phyloP scores from a whole-genome alignment of 2,888 invertebrate genomes.

The Pycnomerus fuliginosus region DNA sequence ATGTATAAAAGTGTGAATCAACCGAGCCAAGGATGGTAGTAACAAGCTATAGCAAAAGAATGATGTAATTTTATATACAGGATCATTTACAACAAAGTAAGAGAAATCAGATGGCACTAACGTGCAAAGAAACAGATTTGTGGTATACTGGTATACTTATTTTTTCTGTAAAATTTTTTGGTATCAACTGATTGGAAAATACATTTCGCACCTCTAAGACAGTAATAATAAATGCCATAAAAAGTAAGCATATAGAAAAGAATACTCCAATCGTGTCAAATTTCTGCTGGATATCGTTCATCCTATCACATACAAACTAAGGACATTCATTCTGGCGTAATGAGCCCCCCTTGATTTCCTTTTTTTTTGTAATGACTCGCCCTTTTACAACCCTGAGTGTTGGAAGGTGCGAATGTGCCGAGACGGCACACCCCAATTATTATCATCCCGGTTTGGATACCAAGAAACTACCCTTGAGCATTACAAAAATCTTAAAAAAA shows the following conservation, averaged over 20 bases:
- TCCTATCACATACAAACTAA: slow-evolving; percentile 25
- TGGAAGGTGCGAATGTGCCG: slow-evolving; percentile 35
- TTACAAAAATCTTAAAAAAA: slow-evolving; percentile 51
- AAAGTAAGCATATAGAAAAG: slow-evolving; percentile 38
- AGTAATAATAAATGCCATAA: slow-evolving; percentile 48
- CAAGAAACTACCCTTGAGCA: slow-evolving; percentile 47
- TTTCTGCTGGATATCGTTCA: slow-evolving; percentile 18
- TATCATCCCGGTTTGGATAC: slow-evolving; percentile 38
- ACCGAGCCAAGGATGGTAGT: too few species aligned
- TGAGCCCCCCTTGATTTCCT: slow-evolving; percentile 6
- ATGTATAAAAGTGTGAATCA: too few species aligned
- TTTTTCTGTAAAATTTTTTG: slow-evolving; percentile 10
- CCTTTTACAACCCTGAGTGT: slow-evolving; percentile 42
- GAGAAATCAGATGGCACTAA: slow-evolving; percentile 11
- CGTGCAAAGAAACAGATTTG: slow-evolving; percentile 13
- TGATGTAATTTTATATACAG: too few species aligned
- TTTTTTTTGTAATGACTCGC: slow-evolving; percentile 25
- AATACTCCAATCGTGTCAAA: slow-evolving; percentile 32
- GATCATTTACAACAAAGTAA: slow-evolving; percentile 28
- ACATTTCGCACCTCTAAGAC: slow-evolving; percentile 36
- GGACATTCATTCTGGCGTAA: slow-evolving; percentile 22
- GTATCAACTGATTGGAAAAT: slow-evolving; percentile 21
- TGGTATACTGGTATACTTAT: too few species aligned
- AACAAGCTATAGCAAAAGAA: too few species aligned
- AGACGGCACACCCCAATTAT: slow-evolving; percentile 16